phyloP scores from a whole-genome alignment of 1,140 invertebrate species.

The Bicyclus anynana region DNA sequence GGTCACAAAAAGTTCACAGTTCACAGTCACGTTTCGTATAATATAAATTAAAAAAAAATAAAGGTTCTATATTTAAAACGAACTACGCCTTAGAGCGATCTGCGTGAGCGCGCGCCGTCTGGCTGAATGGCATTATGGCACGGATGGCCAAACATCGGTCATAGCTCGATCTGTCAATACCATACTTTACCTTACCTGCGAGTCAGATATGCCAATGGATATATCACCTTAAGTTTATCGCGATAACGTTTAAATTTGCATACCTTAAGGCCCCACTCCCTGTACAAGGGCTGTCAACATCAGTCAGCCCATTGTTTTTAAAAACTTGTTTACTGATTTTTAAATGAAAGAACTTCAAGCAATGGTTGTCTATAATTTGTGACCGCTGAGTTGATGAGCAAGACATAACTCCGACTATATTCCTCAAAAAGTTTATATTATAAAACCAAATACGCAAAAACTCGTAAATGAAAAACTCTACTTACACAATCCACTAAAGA shows the following conservation, averaged over 20 bases:
- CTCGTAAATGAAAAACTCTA: too few relatives aligned
- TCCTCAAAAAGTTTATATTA: too few relatives aligned
- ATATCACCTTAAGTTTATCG: background rate
- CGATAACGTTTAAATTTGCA: background rate
- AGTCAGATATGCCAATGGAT: background rate
- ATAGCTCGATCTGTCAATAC: constrained; percentile 32
- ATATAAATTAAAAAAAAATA: background rate
- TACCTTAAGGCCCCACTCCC: background rate
- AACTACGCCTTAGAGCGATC: background rate
- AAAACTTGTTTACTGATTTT: too few relatives aligned
- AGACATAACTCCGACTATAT: too few relatives aligned
- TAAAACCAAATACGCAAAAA: too few relatives aligned
- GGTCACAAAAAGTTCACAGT: background rate
- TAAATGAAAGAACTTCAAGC: too few relatives aligned
- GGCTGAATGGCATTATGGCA: constrained; percentile 29
- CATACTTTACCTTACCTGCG: background rate
- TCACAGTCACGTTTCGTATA: constrained; percentile 6
- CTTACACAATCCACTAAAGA: too few relatives aligned
- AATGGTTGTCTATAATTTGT: too few relatives aligned
- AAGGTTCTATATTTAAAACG: background rate
- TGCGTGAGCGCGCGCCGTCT: constrained; percentile 34
- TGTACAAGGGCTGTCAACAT: background rate
- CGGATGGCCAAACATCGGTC: constrained; percentile 39
- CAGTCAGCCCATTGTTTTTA: too few relatives aligned
- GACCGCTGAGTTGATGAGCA: too few relatives aligned